Percentiles rank a stretch among this genome's conserved stretches.
Evolutionary conservation across 2,113 vertebrate species (phyloP).

Genomic region (Scalopus aquaticus): DNA sequence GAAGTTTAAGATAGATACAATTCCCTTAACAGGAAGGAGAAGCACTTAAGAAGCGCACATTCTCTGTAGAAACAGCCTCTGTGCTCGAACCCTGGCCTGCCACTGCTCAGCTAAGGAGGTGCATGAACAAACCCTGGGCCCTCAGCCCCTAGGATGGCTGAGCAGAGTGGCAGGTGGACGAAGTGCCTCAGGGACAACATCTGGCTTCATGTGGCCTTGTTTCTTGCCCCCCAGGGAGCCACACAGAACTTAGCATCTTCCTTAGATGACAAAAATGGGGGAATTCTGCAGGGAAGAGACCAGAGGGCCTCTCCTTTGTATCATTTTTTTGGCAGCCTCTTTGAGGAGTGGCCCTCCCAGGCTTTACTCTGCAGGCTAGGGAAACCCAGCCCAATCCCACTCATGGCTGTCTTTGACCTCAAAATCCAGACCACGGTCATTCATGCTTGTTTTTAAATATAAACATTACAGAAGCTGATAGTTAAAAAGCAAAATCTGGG

Average conservation of each 20-base stretch:
- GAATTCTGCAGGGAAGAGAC: not conserved
- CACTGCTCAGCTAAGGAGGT: not conserved
- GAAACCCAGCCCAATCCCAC: not conserved
- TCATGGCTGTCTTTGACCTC: not conserved
- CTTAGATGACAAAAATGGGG: not conserved
- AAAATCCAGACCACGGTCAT: not conserved
- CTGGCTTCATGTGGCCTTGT: not conserved
- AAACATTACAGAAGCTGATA: not conserved
- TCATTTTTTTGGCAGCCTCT: not conserved
- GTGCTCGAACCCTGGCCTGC: not conserved
- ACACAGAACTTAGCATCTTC: not conserved
- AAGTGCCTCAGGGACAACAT: not conserved
- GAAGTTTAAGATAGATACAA: not conserved
- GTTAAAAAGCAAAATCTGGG: too few relatives aligned
- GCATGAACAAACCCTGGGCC: not conserved
- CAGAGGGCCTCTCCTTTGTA: not conserved
- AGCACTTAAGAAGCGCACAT: not conserved
- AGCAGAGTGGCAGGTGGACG: not conserved
- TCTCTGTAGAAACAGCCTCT: not conserved
- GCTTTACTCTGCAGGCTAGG: not conserved
- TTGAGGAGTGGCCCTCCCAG: not conserved
- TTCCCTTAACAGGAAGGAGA: not conserved
- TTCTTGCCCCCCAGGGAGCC: not conserved
- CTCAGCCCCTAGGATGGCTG: not conserved
- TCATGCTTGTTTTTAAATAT: not conserved